A percentile compares a stretch with the other conserved stretches of the same genome.
phyloP scores from a whole-genome alignment of 2,113 vertebrate species.

The Pristiophorus japonicus region DNA sequence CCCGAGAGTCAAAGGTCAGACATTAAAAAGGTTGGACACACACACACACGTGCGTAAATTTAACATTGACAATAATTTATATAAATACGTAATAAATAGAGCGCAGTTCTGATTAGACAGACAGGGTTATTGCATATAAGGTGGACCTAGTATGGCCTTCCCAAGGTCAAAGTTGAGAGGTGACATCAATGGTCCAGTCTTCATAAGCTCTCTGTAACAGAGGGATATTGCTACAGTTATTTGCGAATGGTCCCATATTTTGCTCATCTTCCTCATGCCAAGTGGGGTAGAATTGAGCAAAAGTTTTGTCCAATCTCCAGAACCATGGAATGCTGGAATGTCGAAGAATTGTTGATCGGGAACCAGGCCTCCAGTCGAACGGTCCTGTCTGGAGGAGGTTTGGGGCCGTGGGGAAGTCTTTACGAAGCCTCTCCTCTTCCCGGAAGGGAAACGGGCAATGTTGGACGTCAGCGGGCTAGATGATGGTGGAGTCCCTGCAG shows the following conservation, averaged over 20 bases:
- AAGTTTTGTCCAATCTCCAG: background rate
- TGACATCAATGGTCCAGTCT: background rate
- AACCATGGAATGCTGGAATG: background rate
- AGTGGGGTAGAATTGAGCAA: background rate
- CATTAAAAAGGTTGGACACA: background rate
- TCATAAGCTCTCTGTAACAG: background rate
- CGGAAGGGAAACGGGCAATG: background rate
- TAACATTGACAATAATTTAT: background rate
- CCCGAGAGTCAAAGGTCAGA: background rate
- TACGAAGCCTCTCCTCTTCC: background rate
- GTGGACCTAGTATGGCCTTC: background rate
- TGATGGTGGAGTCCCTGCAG: slow-evolving; percentile 39
- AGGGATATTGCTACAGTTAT: background rate
- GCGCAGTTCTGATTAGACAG: too few species aligned
- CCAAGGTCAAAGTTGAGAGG: background rate
- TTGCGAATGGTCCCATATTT: background rate
- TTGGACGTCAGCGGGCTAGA: background rate
- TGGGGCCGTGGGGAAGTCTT: background rate
- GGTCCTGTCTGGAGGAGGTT: background rate
- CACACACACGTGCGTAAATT: background rate
- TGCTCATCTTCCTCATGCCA: background rate
- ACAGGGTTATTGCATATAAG: background rate
- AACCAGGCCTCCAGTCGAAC: background rate
- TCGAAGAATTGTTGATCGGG: background rate
- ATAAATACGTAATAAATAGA: slow-evolving; percentile 28